Evolutionary conservation across 2,888 invertebrate genomes (phyloP).

Genomic region (Coelopa pilipes): DNA sequence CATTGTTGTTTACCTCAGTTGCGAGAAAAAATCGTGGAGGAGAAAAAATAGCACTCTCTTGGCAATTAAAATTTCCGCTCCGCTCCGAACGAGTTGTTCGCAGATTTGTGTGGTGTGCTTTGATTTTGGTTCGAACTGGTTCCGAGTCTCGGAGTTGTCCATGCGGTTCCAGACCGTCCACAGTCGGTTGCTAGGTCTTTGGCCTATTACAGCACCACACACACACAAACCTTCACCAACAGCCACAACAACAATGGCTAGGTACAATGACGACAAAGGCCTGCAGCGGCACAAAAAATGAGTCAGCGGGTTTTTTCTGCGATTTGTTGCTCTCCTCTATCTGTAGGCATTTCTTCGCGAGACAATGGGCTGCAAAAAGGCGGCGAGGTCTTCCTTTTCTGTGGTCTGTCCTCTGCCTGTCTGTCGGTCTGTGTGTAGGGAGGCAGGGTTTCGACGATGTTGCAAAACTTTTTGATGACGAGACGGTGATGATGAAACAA

Average conservation of each 20-base stretch:
- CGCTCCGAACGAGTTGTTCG: not conserved
- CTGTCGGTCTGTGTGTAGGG: too few relatives aligned
- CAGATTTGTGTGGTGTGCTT: not conserved
- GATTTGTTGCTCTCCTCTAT: too few relatives aligned
- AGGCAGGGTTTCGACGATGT: too few relatives aligned
- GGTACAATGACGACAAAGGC: not conserved
- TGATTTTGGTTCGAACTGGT: slow-evolving; percentile 10
- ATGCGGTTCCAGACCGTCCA: too few relatives aligned
- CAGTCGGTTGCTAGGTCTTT: slow-evolving; percentile 14
- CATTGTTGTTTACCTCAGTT: slow-evolving; percentile 12
- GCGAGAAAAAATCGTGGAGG: not conserved
- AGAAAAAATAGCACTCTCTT: not conserved
- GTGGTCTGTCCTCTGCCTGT: too few relatives aligned
- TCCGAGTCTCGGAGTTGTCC: not conserved
- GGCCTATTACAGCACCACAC: slow-evolving; percentile 15
- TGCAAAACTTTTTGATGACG: too few relatives aligned
- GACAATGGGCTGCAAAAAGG: too few relatives aligned
- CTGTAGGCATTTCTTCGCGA: too few relatives aligned
- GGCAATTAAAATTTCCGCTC: not conserved
- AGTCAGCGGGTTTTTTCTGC: slow-evolving; percentile 20
- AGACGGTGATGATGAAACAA: too few relatives aligned
- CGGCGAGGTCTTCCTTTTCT: too few relatives aligned
- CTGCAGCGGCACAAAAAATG: slow-evolving; percentile 14
- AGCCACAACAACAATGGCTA: slow-evolving; percentile 9
- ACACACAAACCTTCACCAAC: not conserved